These are phyloP conservation scores for Diadegma fenestrale DNA, from an alignment of 2,888 invertebrate genomes.

Conservation along the genomic window DNA sequence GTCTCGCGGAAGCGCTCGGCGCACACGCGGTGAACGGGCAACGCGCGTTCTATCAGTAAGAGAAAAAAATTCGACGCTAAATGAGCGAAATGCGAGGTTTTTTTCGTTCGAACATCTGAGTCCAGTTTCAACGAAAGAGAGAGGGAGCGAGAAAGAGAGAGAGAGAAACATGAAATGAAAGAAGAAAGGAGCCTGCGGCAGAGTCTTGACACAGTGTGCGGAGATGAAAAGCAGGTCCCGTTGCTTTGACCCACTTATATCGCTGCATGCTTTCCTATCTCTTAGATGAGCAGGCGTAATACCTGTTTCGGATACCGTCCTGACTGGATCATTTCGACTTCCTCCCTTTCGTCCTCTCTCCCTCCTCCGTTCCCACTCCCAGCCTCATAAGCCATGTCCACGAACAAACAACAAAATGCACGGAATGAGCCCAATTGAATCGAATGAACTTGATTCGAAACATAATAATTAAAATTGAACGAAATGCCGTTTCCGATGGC, in stretches of 20 bases:
- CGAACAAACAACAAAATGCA: not conserved
- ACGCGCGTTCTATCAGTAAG: not conserved
- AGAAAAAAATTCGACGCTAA: not conserved
- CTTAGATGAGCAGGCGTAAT: constrained; percentile 30
- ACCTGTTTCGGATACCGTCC: constrained; percentile 15
- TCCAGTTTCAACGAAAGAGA: constrained; percentile 19
- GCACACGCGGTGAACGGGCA: constrained; percentile 47
- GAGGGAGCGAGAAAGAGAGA: constrained; percentile 22
- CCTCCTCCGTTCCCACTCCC: not conserved
- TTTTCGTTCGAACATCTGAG: constrained; percentile 37
- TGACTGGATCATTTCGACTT: not conserved
- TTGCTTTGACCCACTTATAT: constrained; percentile 81
- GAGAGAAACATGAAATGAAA: constrained; percentile 14
- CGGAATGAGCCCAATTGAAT: too few species aligned
- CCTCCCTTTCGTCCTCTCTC: not conserved
- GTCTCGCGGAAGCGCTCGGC: constrained; percentile 50
- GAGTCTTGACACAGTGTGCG: constrained; percentile 78
- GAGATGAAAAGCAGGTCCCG: constrained; percentile 83
- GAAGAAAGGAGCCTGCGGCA: constrained; percentile 70
- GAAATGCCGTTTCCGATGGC: not conserved
- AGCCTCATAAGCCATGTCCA: not conserved
- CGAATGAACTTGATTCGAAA: too few species aligned
- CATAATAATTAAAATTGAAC: not conserved
- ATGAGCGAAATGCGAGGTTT: constrained; percentile 16
- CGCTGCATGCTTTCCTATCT: constrained; percentile 79